Evolutionary conservation across 2,113 vertebrate species (phyloP).

Genomic region (Apistogramma diplotaenia): DNA sequence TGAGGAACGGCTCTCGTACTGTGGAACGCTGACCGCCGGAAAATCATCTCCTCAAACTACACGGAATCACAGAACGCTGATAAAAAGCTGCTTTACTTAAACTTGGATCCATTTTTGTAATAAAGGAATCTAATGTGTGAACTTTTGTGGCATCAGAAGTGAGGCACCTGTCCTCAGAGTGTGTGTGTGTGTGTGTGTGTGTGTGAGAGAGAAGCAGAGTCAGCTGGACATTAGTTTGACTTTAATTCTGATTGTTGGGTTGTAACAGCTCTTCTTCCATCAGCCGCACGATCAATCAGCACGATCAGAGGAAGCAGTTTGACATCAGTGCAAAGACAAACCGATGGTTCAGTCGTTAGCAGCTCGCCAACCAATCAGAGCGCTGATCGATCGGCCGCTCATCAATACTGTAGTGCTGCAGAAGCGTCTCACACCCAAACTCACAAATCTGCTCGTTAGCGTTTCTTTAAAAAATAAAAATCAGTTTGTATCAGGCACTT

Average conservation of each 20-base stretch:
- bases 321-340: constrained; percentile 87
- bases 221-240: constrained; percentile 32
- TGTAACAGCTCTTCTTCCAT: constrained; percentile 70
- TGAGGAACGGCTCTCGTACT: no score
- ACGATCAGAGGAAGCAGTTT: neutral
- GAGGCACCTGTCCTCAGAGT: neutral
- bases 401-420: constrained; percentile 34
- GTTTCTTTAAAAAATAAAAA: constrained; percentile 58
- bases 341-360: constrained; percentile 69
- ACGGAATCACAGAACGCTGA: no score
- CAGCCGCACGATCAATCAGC: constrained; percentile 43
- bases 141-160: no score
- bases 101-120: no score
- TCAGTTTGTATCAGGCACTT: constrained; percentile 6
- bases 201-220: neutral
- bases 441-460: constrained; percentile 29
- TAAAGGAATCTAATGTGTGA: no score
- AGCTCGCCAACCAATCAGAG: neutral
- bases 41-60: no score
- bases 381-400: neutral
- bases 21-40: no score
- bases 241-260: constrained; percentile 65
- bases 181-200: neutral
- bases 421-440: constrained; percentile 35
- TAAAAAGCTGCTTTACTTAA: no score